These are phyloP conservation scores for Dynastes tityus DNA, from an alignment of 2,888 invertebrate species.

Conservation along the genomic window DNA sequence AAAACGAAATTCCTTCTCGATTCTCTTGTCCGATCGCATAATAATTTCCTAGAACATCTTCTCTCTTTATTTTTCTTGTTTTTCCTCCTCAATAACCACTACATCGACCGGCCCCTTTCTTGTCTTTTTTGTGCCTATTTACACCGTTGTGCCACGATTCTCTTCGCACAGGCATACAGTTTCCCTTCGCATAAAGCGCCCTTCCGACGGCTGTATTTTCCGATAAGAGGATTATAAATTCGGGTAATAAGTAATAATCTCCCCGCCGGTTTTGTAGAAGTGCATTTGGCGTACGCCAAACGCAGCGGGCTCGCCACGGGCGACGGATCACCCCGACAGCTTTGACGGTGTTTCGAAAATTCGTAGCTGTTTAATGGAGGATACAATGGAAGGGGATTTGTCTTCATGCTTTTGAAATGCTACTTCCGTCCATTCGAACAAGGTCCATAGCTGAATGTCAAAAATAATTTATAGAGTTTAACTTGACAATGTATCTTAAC, in stretches of 20 bases:
- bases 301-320: conserved; percentile 27
- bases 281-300: conserved; percentile 47
- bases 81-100: neutral
- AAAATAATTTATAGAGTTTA: too few relatives aligned
- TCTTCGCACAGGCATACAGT: too few relatives aligned
- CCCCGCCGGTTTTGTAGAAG: conserved; percentile 38
- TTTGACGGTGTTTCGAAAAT: conserved; percentile 14
- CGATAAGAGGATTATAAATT: conserved; percentile 62
- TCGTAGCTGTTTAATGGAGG: conserved; percentile 20
- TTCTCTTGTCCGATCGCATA: neutral
- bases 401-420: too few relatives aligned
- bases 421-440: too few relatives aligned
- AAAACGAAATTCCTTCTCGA: neutral
- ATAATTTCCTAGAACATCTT: neutral
- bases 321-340: conserved; percentile 27
- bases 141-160: neutral
- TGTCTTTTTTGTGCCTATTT: neutral
- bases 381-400: conserved; percentile 1
- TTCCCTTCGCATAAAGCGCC: conserved; percentile 12
- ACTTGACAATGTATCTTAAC: too few relatives aligned
- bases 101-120: neutral
- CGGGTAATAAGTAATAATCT: conserved; percentile 58
- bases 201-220: conserved; percentile 53
- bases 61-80: neutral
- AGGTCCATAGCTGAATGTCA: too few relatives aligned